phyloP scores from a whole-genome alignment of 1,140 invertebrate genomes.

The Drosophila miranda region DNA sequence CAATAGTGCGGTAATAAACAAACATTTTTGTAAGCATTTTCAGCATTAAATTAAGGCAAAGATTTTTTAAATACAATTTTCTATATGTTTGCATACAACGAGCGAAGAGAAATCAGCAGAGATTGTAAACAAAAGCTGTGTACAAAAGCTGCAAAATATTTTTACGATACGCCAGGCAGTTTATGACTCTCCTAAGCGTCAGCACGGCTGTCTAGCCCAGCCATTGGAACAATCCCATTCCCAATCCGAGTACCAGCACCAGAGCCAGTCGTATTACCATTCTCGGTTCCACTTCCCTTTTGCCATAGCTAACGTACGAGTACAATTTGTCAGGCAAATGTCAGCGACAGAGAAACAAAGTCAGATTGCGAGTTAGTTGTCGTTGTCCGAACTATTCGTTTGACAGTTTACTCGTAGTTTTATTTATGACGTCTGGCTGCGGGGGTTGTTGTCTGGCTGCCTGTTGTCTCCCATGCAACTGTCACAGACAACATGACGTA shows the following conservation, averaged over 20 bases:
- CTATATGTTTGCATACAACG: conserved; percentile 19
- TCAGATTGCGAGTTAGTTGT: conserved; percentile 50
- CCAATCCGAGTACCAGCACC: neutral
- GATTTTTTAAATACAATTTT: conserved; percentile 67
- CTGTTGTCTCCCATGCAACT: conserved; percentile 46
- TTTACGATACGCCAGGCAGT: conserved; percentile 59
- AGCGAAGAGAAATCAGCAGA: conserved; percentile 4
- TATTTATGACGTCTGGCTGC: conserved; percentile 46
- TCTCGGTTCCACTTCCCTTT: neutral
- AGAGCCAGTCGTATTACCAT: too few species aligned
- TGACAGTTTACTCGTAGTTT: conserved; percentile 48
- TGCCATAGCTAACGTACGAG: conserved; percentile 16
- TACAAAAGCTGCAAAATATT: conserved; percentile 67
- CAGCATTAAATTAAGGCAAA: conserved; percentile 42
- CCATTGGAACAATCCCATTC: conserved; percentile 19
- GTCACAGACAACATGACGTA: conserved; percentile 51
- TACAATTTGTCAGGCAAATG: conserved; percentile 46
- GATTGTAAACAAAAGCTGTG: conserved; percentile 66
- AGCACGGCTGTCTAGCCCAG: conserved; percentile 24
- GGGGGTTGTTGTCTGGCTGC: neutral
- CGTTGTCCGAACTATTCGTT: conserved; percentile 44
- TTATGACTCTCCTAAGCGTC: conserved; percentile 46
- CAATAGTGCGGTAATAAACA: conserved; percentile 31
- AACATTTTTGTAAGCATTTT: conserved; percentile 58
- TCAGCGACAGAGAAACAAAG: conserved; percentile 40